Percentiles rank a stretch among this genome's conserved stretches.
Conservation (phyloP, 1,140 invertebrate genomes). For the Bilobella aurantiaca region DNA sequence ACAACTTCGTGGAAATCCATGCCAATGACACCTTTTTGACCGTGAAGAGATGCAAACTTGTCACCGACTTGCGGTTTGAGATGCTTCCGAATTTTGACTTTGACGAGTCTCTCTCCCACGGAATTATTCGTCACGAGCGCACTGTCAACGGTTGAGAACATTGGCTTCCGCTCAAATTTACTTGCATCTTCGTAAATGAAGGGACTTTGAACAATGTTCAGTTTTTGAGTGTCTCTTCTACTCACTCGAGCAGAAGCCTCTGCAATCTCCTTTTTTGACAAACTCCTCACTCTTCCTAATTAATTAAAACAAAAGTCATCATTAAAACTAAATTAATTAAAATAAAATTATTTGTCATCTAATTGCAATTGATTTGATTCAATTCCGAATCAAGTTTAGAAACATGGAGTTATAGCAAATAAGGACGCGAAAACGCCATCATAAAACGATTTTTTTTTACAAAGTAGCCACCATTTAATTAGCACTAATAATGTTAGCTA, state of each 20-base stretch:
- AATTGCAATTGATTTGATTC: background rate
- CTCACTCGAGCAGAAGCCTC: slow-evolving; percentile 48
- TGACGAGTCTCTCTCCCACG: slow-evolving; percentile 96
- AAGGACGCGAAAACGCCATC: no score
- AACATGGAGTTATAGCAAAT: no score
- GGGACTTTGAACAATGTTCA: background rate
- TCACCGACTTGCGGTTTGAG: slow-evolving; percentile 87
- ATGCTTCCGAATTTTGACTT: slow-evolving; percentile 71
- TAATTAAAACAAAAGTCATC: slow-evolving; percentile 86
- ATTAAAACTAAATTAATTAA: slow-evolving; percentile 89
- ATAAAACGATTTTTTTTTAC: no score
- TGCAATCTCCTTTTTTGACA: slow-evolving; percentile 92
- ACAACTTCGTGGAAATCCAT: slow-evolving; percentile 90
- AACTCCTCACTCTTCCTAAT: slow-evolving; percentile 76
- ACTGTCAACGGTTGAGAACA: background rate
- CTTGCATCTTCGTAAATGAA: background rate
- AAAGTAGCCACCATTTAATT: no score
- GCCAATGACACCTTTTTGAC: slow-evolving; percentile 98
- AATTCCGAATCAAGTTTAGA: background rate
- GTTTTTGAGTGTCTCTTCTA: background rate
- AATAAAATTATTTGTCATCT: slow-evolving; percentile 45
- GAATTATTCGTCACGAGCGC: slow-evolving; percentile 92
- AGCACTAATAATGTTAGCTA: no score
- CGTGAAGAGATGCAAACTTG: slow-evolving; percentile 96
- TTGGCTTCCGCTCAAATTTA: background rate